Base-by-base conservation (phyloP, 2,888 invertebrate species). In the Athalia cordata region DNA sequence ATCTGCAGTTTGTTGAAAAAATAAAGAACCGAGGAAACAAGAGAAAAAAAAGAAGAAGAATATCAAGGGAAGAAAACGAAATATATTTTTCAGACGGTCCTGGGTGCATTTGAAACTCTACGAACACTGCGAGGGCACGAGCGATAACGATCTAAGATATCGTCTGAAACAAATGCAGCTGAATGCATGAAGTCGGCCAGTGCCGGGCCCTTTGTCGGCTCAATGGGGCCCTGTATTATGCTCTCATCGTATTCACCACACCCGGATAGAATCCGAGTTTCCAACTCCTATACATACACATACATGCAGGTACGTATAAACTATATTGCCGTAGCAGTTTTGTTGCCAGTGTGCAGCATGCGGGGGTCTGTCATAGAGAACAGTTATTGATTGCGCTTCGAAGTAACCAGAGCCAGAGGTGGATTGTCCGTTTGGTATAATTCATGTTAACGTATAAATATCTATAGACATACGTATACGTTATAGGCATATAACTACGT, bases 131-230 rank as follows among this genome's bases (percentile, higher is more conserved):
- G 62, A 61, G 62, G 75, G 81, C 80, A 80, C 82, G 81, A 78
- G 81, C 87, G 88, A 88, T 88, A 87, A 84, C 86, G 85, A 88
- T 88, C 87, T 85, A 85, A 87, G 75, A 86, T 87, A 87, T 87
- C 86, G 81, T 84, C 83, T 84, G 86, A 87, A 89, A 89, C 88
- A 89, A 89, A 89, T 89, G 87, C 29, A 29, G 29, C 87, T 86
- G 85, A 87, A 87, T 86, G 86, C 86, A 85, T 29, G 29, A 29
- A 84, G 84, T 86, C 85, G 84, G 80, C 85, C 83, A 85, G 85
- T 83, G 86, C 82, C 84, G 82, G 83, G 81, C 79, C 29, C 89
- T 89, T 90, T 90, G 89, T 89, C 88, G 88, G 89, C 84, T 77
- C 76, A 77, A 78, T 82, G 81, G 81, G 83, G 81, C 81, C 83